Base-by-base conservation (phyloP, 1,140 invertebrate genomes). In the Lordiphosa collinella region DNA sequence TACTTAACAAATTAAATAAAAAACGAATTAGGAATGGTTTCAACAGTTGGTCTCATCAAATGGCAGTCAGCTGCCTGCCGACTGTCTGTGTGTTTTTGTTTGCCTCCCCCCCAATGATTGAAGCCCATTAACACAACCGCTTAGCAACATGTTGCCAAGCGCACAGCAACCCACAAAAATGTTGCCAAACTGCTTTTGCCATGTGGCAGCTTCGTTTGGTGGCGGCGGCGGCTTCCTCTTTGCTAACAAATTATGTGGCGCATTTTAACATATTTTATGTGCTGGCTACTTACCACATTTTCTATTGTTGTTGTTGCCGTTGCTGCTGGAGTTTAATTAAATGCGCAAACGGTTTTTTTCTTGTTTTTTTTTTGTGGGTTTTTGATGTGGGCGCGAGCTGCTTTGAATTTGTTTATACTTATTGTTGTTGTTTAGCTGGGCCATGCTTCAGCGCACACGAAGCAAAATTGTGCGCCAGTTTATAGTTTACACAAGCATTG, bases 321-420 rank as follows among this genome's bases (percentile, higher is more conserved):
- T 55, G 56, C 54, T 53, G 35, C 54, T 53, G 35, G 44, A 61
- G 59, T 62, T 51, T 36, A 70, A 76, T 84, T 82, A 76, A 84
- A 76, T 71, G 71, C 54, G 65, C 65, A 76, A 70, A 65, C 60
- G 22, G 47, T 54, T 60, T 58, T 63, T 68, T 71, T 61, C 4
- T 2, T 18, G 18, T 36, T 31, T 25, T 65, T 31, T 25, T 65
- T 54, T 55, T 63, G 56, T 51, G 41, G 40, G 29, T 63, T 71
- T 69, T 79, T 79, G 56, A 85, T 84, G 78, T 84, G 78, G 78
- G 78, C 78, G 78, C 72, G 56, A 70, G 46, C 68, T 70, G 68
- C 64, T 78, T 78, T 78, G 66, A 84, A 84, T 84, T 73, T 82
- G 78, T 82, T 78, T 78, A 78, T 63, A 46, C 75, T 72, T 59